Evolutionary conservation across 2,113 vertebrate species (phyloP).

Genomic region (Stercorarius parasiticus): DNA sequence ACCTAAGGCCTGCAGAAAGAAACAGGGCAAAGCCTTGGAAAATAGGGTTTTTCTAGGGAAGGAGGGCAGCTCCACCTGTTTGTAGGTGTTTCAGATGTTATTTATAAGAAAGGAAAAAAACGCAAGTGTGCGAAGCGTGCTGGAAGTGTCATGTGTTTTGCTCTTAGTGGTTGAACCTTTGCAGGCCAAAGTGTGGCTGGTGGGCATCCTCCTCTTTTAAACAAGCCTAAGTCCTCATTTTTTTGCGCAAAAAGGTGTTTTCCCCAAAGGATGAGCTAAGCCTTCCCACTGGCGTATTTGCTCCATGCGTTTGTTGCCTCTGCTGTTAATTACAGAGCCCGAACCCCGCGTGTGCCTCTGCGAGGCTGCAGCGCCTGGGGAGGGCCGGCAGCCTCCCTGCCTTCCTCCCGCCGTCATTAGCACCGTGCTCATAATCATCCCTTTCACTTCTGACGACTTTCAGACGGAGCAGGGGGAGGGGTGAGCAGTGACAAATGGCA

Average conservation of each 20-base stretch:
- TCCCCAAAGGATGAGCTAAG: background rate
- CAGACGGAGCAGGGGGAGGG: too few species aligned
- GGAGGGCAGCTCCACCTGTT: background rate
- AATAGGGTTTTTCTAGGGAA: background rate
- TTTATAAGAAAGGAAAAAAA: background rate
- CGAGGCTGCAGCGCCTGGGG: background rate
- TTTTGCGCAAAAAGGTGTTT: background rate
- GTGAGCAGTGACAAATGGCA: background rate
- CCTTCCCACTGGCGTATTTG: background rate
- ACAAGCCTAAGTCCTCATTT: background rate
- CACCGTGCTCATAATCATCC: background rate
- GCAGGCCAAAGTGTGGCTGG: background rate
- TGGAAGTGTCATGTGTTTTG: background rate
- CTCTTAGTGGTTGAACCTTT: background rate
- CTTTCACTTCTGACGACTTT: background rate
- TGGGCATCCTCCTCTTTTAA: background rate
- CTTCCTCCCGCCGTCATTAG: background rate
- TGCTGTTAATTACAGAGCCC: background rate
- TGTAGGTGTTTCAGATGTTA: background rate
- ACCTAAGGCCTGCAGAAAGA: background rate
- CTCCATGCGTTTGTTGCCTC: background rate
- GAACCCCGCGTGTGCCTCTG: background rate
- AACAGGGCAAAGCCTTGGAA: background rate
- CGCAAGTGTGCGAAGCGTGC: rapidly evolving
- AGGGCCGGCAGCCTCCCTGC: background rate